phyloP scores from a whole-genome alignment of 1,140 invertebrate species.

The Limonius californicus region DNA sequence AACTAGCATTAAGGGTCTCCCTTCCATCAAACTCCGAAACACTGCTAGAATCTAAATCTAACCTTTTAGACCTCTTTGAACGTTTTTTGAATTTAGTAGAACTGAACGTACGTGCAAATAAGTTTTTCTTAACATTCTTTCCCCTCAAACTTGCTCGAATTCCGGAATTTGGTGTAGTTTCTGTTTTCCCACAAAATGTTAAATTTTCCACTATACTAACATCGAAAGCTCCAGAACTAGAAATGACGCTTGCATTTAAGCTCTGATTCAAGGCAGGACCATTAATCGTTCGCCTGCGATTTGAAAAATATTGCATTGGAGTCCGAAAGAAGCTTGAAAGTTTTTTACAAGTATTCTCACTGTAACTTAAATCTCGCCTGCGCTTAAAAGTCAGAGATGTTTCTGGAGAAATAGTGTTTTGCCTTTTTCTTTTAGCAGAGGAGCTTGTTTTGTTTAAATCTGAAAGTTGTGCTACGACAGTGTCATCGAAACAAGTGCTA shows the following conservation, averaged over 20 bases:
- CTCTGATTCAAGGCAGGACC: slow-evolving; percentile 24
- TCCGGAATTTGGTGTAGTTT: too few species aligned
- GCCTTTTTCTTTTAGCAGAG: slow-evolving; percentile 36
- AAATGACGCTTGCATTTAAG: slow-evolving; percentile 41
- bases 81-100: slow-evolving; percentile 36
- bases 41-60: slow-evolving; percentile 33
- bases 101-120: slow-evolving; percentile 44
- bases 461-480: slow-evolving; percentile 16
- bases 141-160: not conserved
- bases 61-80: slow-evolving; percentile 26
- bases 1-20: slow-evolving; percentile 38
- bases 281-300: slow-evolving; percentile 42
- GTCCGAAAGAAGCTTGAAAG: slow-evolving; percentile 44
- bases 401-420: slow-evolving; percentile 30
- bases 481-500: slow-evolving; percentile 30
- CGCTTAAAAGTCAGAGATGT: slow-evolving; percentile 26
- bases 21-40: slow-evolving; percentile 30
- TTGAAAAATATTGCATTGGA: slow-evolving; percentile 42
- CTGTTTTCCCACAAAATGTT: not conserved
- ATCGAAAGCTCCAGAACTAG: slow-evolving; percentile 43
- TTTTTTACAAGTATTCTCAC: slow-evolving; percentile 36
- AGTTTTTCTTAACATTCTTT: slow-evolving; percentile 33
- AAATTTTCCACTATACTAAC: slow-evolving; percentile 39
- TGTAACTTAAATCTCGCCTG: slow-evolving; percentile 40
- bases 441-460: slow-evolving; percentile 27